Evolutionary conservation across 2,113 vertebrate genomes (phyloP).

Genomic region (Ellobius talpinus): DNA sequence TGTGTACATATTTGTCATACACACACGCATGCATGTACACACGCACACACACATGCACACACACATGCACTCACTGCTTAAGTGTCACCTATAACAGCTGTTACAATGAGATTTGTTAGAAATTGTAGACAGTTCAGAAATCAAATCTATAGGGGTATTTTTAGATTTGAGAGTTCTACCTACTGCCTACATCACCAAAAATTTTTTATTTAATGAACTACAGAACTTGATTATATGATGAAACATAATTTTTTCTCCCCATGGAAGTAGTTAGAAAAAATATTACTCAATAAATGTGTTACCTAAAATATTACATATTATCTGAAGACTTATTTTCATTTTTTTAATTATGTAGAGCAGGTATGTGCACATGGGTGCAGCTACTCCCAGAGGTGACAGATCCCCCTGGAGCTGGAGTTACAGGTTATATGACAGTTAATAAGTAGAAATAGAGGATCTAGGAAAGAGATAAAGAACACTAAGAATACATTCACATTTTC

Average conservation of each 20-base stretch:
- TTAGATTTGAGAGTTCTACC: slow-evolving; percentile 4
- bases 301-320: slow-evolving; percentile 21
- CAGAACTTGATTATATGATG: neutral
- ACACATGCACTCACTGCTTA: neutral
- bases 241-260: neutral
- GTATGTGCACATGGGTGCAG: neutral
- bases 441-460: slow-evolving; percentile 33
- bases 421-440: neutral
- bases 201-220: neutral
- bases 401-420: neutral
- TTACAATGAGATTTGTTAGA: neutral
- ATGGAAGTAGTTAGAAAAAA: slow-evolving; percentile 26
- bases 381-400: neutral
- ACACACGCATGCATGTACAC: too few species aligned
- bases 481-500: slow-evolving; percentile 33
- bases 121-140: slow-evolving; percentile 54
- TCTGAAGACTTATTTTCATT: neutral
- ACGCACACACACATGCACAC: too few species aligned
- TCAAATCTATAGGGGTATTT: slow-evolving; percentile 35
- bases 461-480: neutral
- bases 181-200: neutral
- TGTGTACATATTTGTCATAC: neutral
- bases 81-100: slow-evolving; percentile 1
- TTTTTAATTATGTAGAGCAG: too few species aligned
- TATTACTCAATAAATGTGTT: neutral